These are phyloP conservation scores for Neotragus moschatus DNA, from an alignment of 2,113 vertebrate genomes.

Conservation along the genomic window DNA sequence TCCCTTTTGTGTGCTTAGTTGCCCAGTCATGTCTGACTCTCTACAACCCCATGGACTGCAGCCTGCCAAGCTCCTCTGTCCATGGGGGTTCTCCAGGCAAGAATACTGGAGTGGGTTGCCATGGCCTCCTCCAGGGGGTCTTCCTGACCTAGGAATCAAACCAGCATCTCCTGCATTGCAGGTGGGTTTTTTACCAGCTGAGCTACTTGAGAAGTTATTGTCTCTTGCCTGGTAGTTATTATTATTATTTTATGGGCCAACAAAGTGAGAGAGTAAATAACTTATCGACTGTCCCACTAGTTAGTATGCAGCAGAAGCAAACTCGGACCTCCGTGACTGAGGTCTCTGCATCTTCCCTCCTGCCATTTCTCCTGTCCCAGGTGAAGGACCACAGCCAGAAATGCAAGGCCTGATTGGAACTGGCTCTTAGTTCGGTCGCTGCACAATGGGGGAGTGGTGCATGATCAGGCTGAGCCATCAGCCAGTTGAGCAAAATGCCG, in stretches of 20 bases:
- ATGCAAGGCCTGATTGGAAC: not conserved
- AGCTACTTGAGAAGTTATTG: not conserved
- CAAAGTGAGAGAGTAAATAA: not conserved
- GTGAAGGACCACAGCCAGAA: not conserved
- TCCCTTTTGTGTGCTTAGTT: not conserved
- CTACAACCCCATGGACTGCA: not conserved
- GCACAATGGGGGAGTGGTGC: rapidly evolving
- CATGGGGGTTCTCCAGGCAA: not conserved
- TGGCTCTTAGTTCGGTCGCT: not conserved
- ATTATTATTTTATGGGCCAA: not conserved
- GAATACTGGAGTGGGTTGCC: not conserved
- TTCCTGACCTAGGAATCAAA: not conserved
- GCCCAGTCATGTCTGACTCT: not conserved
- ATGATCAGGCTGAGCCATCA: not conserved
- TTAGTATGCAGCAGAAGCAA: not conserved
- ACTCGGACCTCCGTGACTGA: not conserved
- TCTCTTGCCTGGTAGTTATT: not conserved
- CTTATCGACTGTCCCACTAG: not conserved
- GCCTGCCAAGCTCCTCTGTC: not conserved
- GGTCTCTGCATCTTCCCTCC: not conserved
- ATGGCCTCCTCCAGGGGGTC: not conserved
- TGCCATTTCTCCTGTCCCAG: not conserved
- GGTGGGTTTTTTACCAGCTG: not conserved
- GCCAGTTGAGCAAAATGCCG: not conserved
- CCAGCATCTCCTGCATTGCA: not conserved